Percentiles rank a stretch among this genome's conserved stretches.
phyloP scores from a whole-genome alignment of 2,797 vertebrate species.

The Clamator glandarius region DNA sequence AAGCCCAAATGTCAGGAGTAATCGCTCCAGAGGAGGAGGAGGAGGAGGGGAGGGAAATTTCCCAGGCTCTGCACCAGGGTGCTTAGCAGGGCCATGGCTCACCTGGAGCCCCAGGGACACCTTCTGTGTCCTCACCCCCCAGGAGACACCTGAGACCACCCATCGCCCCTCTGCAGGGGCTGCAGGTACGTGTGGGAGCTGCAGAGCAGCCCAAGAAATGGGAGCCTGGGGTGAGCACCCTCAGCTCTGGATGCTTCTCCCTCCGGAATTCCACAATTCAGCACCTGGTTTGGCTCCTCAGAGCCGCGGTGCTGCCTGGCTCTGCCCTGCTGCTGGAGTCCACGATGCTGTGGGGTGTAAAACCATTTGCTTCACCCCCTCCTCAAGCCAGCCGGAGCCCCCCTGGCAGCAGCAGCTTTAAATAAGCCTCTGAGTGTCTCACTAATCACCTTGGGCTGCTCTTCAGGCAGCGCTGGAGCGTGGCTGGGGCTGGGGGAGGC shows the following conservation, averaged over 20 bases:
- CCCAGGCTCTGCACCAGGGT: not conserved
- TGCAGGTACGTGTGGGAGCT: not conserved
- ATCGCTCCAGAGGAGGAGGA: not conserved
- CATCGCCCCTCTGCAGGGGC: too few relatives aligned
- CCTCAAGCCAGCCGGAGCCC: not conserved
- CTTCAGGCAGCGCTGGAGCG: not conserved
- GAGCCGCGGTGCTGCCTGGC: not conserved
- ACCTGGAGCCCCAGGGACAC: not conserved
- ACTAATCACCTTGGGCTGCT: constrained; percentile 49
- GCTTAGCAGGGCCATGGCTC: rapidly evolving
- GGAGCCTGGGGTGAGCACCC: not conserved
- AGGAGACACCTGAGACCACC: not conserved
- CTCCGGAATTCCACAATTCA: rapidly evolving
- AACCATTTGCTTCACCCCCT: not conserved
- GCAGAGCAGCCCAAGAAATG: not conserved
- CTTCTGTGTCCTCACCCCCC: rapidly evolving
- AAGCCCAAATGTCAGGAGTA: constrained; percentile 57
- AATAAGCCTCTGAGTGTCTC: constrained; percentile 43
- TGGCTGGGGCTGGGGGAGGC: not conserved
- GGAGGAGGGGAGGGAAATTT: not conserved
- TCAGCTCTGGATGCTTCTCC: rapidly evolving
- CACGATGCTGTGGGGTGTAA: rapidly evolving
- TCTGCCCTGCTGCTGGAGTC: not conserved
- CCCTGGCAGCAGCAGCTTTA: constrained; percentile 29
- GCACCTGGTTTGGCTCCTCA: not conserved